phyloP scores from a whole-genome alignment of 2,888 invertebrate species.

The Drosophila algonquin region DNA sequence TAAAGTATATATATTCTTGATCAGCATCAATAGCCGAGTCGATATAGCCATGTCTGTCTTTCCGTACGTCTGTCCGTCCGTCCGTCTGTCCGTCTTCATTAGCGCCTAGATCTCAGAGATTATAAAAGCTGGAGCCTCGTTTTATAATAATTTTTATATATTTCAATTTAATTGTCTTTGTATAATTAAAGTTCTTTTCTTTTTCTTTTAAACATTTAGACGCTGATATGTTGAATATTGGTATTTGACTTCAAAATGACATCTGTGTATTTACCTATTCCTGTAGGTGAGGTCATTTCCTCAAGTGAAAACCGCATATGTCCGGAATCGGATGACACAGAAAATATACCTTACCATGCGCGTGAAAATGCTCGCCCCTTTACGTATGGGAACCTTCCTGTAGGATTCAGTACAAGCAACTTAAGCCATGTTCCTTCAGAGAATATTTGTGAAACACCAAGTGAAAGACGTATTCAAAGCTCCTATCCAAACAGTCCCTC shows the following conservation, averaged over 20 bases:
- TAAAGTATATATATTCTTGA: no score
- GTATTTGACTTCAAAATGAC: conserved; percentile 39
- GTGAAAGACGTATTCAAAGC: conserved; percentile 86
- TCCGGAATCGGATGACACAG: conserved; percentile 58
- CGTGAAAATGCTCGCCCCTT: conserved; percentile 93
- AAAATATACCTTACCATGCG: conserved; percentile 93
- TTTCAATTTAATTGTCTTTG: no score
- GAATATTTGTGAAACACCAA: conserved; percentile 39
- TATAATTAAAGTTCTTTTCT: background rate
- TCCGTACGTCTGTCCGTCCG: no score
- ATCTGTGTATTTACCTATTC: conserved; percentile 42
- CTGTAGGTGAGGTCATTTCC: conserved; percentile 1
- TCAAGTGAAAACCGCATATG: conserved; percentile 9
- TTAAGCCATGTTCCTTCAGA: conserved; percentile 58
- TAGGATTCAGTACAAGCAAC: conserved; percentile 63
- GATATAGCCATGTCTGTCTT: no score
- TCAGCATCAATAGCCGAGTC: no score
- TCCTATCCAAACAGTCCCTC: conserved; percentile 89
- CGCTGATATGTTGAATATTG: background rate
- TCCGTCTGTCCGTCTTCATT: no score
- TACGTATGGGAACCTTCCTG: conserved; percentile 90
- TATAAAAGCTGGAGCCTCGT: no score
- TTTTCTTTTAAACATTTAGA: background rate
- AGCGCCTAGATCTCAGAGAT: no score
- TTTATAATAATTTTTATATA: no score